phyloP scores from a whole-genome alignment of 2,888 invertebrate species.

The Sturmia bella region DNA sequence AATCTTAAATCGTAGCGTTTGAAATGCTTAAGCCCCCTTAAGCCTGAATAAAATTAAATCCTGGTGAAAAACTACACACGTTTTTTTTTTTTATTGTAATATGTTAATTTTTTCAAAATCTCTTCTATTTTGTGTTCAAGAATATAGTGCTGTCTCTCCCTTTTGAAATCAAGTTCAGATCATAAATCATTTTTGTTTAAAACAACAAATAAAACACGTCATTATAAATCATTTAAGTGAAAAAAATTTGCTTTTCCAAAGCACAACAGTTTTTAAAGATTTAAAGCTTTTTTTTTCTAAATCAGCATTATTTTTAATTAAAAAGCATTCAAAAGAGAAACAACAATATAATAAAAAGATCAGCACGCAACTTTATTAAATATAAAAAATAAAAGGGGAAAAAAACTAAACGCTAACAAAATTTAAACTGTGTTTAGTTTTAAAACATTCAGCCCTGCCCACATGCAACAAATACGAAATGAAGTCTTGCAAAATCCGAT shows the following conservation, averaged over 20 bases:
- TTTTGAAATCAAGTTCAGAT: conserved; percentile 7
- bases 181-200: conserved; percentile 53
- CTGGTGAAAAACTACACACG: no score
- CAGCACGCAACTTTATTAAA: conserved; percentile 60
- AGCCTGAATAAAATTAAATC: no score
- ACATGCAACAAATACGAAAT: conserved; percentile 52
- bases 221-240: conserved; percentile 62
- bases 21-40: no score
- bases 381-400: background rate
- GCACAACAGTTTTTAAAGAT: conserved; percentile 11
- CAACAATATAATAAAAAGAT: conserved; percentile 56
- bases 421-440: conserved; percentile 30
- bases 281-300: conserved; percentile 24
- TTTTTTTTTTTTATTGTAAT: no score
- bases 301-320: conserved; percentile 60
- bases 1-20: no score
- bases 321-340: conserved; percentile 32
- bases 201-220: conserved; percentile 39
- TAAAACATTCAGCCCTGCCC: conserved; percentile 47
- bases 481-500: conserved; percentile 29
- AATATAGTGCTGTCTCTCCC: conserved; percentile 1
- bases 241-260: conserved; percentile 25
- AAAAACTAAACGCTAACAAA: conserved; percentile 44
- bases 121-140: background rate
- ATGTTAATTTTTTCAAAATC: background rate